These are phyloP conservation scores for Pecten maximus DNA, from an alignment of 2,888 invertebrate genomes.

Conservation along the genomic window DNA sequence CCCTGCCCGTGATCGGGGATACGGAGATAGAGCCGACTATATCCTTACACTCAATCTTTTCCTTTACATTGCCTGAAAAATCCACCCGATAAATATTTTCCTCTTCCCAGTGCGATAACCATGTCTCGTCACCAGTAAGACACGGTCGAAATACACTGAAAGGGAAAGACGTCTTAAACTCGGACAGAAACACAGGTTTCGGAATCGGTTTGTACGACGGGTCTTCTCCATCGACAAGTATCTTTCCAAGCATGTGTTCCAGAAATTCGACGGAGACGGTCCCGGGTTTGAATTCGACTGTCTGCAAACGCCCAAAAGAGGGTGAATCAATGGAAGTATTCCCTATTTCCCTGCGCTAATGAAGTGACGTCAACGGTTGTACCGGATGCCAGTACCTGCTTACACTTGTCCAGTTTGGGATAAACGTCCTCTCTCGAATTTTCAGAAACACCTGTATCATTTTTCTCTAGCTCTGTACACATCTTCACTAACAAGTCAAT, in stretches of 20 bases:
- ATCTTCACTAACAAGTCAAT: neutral
- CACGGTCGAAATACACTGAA: neutral
- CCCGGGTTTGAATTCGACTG: neutral
- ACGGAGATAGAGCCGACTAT: neutral
- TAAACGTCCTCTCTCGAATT: neutral
- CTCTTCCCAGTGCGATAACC: neutral
- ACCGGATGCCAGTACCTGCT: neutral
- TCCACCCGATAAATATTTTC: neutral
- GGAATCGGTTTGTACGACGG: neutral
- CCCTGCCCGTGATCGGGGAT: neutral
- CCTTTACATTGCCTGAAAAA: neutral
- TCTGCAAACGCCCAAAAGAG: neutral
- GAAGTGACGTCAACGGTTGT: neutral
- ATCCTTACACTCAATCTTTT: neutral
- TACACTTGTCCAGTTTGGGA: neutral
- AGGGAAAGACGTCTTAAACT: neutral
- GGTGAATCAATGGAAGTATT: neutral
- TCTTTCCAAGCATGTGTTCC: neutral
- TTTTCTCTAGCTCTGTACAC: neutral
- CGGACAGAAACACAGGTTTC: neutral
- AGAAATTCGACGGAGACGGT: neutral
- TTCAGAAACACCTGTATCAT: neutral
- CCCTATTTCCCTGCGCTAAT: slow-evolving; percentile 3
- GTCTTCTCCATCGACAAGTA: neutral
- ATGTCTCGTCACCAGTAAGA: neutral